phyloP scores from a whole-genome alignment of 2,888 invertebrate species.

The Calameuta idolon region DNA sequence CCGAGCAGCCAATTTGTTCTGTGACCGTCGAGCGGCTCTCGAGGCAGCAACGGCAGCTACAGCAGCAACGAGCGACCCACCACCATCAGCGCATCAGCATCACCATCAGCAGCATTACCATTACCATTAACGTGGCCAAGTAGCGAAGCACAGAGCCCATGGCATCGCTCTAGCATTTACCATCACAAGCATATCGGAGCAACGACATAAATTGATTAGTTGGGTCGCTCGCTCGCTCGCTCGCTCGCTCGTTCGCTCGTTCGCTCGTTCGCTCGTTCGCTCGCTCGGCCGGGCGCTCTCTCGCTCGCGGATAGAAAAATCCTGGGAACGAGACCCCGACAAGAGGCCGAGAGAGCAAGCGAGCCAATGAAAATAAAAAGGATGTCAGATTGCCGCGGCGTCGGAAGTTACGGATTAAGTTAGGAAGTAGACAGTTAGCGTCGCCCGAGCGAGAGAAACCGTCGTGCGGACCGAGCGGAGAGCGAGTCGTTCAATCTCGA shows the following conservation, averaged over 20 bases:
- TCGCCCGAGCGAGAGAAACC: conserved; percentile 45
- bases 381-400: conserved; percentile 67
- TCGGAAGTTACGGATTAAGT: conserved; percentile 68
- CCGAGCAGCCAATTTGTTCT: conserved; percentile 20
- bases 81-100: too few species aligned
- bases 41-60: too few species aligned
- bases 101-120: too few species aligned
- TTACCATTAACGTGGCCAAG: too few species aligned
- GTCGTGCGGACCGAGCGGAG: conserved; percentile 21
- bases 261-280: conserved; percentile 39
- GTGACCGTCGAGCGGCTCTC: conserved; percentile 35
- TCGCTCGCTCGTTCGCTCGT: too few species aligned
- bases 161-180: too few species aligned
- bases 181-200: conserved; percentile 19
- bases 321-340: conserved; percentile 65
- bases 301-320: conserved; percentile 62
- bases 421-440: conserved; percentile 67
- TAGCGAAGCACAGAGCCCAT: too few species aligned
- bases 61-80: too few species aligned
- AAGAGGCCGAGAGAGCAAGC: conserved; percentile 49
- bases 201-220: conserved; percentile 66
- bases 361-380: conserved; percentile 67
- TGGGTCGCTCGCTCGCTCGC: conserved; percentile 54
- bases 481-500: conserved; percentile 17
- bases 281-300: conserved; percentile 36